These are phyloP conservation scores for Myodes glareolus DNA, from an alignment of 2,113 vertebrate species.

Conservation along the genomic window DNA sequence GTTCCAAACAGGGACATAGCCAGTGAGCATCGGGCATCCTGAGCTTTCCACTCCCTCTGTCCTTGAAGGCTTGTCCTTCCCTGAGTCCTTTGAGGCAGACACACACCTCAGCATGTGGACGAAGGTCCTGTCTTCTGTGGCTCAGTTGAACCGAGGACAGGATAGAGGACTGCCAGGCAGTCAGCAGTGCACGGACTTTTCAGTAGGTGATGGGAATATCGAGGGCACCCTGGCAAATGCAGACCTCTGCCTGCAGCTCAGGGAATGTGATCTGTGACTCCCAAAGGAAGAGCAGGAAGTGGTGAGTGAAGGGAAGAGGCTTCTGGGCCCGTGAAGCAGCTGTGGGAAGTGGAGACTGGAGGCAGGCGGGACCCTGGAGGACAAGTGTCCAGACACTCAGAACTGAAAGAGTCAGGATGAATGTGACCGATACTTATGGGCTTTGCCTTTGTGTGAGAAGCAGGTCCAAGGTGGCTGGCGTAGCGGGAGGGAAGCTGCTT, in stretches of 20 bases:
- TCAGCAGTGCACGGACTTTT: not conserved
- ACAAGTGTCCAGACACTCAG: not conserved
- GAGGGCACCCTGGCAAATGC: not conserved
- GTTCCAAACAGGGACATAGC: not conserved
- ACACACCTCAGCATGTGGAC: not conserved
- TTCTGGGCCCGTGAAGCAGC: not conserved
- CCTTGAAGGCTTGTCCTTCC: not conserved
- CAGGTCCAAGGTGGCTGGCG: rapidly evolving
- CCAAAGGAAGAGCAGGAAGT: not conserved
- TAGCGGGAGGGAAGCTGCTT: not conserved
- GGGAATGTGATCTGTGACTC: not conserved
- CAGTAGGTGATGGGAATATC: not conserved
- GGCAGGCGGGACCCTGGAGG: not conserved
- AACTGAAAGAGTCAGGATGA: not conserved
- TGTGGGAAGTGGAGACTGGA: not conserved
- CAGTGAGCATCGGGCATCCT: not conserved
- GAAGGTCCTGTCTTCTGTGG: not conserved
- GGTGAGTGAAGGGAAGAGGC: not conserved
- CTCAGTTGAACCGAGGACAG: not conserved
- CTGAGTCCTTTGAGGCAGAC: not conserved
- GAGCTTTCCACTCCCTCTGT: not conserved
- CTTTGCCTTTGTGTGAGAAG: not conserved
- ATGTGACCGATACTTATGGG: not conserved
- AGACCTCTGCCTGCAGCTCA: not conserved
- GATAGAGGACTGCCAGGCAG: not conserved